Conservation (phyloP, 2,888 invertebrate species). For the Lamellibrachia satsuma region DNA sequence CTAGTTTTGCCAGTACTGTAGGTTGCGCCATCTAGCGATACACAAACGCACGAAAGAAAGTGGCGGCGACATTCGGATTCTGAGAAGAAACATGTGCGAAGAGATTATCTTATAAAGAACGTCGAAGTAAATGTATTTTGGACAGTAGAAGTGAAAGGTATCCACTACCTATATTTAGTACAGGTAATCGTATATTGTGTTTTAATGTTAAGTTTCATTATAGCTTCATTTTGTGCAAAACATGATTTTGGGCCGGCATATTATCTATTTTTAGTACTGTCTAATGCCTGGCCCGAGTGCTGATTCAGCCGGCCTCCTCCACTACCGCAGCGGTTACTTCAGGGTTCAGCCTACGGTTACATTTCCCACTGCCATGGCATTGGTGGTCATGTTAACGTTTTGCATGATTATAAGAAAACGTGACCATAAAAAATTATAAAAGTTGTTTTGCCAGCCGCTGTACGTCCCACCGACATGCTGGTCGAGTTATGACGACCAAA, state of each 20-base stretch:
- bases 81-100: background rate
- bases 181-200: background rate
- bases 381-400: too few relatives aligned
- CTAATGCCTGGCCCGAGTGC: background rate
- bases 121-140: background rate
- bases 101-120: background rate
- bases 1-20: background rate
- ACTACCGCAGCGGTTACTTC: too few relatives aligned
- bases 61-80: constrained; percentile 4
- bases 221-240: background rate
- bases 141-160: background rate
- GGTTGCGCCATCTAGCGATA: background rate
- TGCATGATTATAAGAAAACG: too few relatives aligned
- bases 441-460: too few relatives aligned
- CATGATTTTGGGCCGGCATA: background rate
- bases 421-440: too few relatives aligned
- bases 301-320: too few relatives aligned
- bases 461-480: too few relatives aligned
- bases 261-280: background rate
- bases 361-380: too few relatives aligned
- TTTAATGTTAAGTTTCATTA: background rate
- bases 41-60: background rate
- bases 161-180: background rate
- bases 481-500: too few relatives aligned
- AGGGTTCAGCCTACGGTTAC: too few relatives aligned